These are phyloP conservation scores for Notothenia coriiceps DNA, from an alignment of 2,113 vertebrate genomes.

Conservation along the genomic window DNA sequence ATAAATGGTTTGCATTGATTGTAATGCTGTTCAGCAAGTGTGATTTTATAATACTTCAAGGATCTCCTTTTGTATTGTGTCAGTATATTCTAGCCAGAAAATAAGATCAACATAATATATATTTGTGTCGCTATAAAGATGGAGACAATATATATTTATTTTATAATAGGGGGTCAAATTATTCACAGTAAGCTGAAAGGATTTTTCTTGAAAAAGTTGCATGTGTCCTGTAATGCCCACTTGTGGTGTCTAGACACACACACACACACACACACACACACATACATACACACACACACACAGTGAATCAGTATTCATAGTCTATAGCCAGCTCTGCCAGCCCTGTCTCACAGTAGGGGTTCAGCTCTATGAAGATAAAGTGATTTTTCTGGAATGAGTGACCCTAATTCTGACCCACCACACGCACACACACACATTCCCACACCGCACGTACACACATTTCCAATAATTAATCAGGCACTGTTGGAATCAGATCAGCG, in stretches of 20 bases:
- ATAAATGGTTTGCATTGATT: conserved; percentile 1
- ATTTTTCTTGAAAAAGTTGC: too few species aligned
- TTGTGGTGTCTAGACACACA: too few species aligned
- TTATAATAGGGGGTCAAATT: too few species aligned
- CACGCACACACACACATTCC: conserved; percentile 28
- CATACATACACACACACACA: not conserved
- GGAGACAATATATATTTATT: too few species aligned
- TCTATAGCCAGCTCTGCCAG: conserved; percentile 47
- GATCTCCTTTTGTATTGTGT: not conserved
- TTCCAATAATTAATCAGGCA: conserved; percentile 50
- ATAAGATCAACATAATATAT: too few species aligned
- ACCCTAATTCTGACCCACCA: conserved; percentile 65
- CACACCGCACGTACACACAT: not conserved
- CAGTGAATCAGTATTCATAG: conserved; percentile 75
- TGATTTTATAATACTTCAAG: not conserved
- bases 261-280: too few species aligned
- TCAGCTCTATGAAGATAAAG: conserved; percentile 71
- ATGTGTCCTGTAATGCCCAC: too few species aligned
- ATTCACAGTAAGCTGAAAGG: too few species aligned
- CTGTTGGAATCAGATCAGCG: conserved; percentile 31
- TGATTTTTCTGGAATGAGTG: conserved; percentile 65
- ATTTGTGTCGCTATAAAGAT: too few species aligned
- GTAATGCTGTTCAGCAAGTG: not conserved
- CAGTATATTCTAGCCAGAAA: not conserved
- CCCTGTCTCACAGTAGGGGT: conserved; percentile 65